Conservation (phyloP, 2,888 invertebrate species). For the Phaedon cochleariae region DNA sequence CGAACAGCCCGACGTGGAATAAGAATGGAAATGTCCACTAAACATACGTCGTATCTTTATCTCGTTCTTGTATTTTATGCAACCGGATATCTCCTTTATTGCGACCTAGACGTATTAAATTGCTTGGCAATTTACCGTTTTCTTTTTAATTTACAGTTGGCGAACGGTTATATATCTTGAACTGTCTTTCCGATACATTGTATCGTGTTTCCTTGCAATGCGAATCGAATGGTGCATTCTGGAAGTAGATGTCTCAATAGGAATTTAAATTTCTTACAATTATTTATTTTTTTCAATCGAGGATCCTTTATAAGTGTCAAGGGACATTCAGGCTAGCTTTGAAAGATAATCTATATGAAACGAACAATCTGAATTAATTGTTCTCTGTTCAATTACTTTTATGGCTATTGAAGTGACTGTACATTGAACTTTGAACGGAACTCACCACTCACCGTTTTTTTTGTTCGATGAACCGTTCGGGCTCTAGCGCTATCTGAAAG, state of each 20-base stretch:
- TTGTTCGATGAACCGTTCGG: too few species aligned
- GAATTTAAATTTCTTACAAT: neutral
- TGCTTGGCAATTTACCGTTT: slow-evolving; percentile 17
- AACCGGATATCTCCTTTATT: slow-evolving; percentile 12
- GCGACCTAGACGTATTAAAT: slow-evolving; percentile 18
- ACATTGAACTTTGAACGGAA: too few species aligned
- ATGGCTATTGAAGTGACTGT: too few species aligned
- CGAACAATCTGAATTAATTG: too few species aligned
- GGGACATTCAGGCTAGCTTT: too few species aligned
- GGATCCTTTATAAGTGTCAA: too few species aligned
- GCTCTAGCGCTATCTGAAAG: too few species aligned
- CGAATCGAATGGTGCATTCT: neutral
- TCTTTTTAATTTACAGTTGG: slow-evolving; percentile 14
- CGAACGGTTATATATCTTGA: slow-evolving; percentile 17
- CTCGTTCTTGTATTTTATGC: slow-evolving; percentile 18
- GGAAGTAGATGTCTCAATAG: neutral
- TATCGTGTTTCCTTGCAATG: slow-evolving; percentile 2
- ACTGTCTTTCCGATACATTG: slow-evolving; percentile 14
- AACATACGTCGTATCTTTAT: slow-evolving; percentile 12
- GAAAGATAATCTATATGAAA: too few species aligned
- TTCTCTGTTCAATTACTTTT: too few species aligned
- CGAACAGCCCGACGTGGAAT: neutral
- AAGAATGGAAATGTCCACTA: slow-evolving; percentile 11
- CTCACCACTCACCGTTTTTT: too few species aligned
- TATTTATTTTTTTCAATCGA: too few species aligned